Conservation (phyloP, 2,888 invertebrate species). For the Luffia ferchaultella region DNA sequence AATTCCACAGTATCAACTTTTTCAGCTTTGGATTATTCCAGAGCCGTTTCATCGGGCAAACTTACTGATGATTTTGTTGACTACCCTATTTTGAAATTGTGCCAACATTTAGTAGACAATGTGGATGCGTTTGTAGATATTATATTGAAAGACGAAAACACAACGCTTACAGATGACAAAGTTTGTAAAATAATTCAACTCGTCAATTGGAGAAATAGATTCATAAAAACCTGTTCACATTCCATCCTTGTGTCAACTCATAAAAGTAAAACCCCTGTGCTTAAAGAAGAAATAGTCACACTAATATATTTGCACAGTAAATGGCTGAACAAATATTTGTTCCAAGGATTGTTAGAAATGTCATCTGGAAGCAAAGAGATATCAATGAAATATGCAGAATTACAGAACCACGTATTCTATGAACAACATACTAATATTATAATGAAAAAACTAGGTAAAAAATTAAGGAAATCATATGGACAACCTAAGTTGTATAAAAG, state of each 20-base stretch:
- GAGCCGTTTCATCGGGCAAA: conserved; percentile 42
- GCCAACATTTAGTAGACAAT: conserved; percentile 47
- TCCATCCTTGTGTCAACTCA: conserved; percentile 32
- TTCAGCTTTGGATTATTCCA: conserved; percentile 58
- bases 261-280: conserved; percentile 33
- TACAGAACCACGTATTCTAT: not conserved
- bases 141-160: conserved; percentile 28
- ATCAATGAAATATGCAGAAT: not conserved
- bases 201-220: conserved; percentile 63
- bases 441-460: conserved; percentile 34
- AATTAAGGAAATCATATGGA: conserved; percentile 40
- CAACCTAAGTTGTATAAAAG: conserved; percentile 42
- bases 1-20: conserved; percentile 24
- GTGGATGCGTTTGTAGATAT: conserved; percentile 48
- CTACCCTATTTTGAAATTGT: conserved; percentile 61
- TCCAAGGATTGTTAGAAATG: conserved; percentile 27
- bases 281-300: conserved; percentile 64
- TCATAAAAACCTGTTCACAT: conserved; percentile 40
- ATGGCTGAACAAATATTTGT: conserved; percentile 74
- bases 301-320: conserved; percentile 74
- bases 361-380: not conserved
- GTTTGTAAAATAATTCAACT: conserved; percentile 48
- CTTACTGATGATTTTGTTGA: conserved; percentile 55
- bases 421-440: not conserved
- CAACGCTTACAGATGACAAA: conserved; percentile 32